phyloP scores from a whole-genome alignment of 2,888 invertebrate genomes.

The Hirtodrosophila cameraria region DNA sequence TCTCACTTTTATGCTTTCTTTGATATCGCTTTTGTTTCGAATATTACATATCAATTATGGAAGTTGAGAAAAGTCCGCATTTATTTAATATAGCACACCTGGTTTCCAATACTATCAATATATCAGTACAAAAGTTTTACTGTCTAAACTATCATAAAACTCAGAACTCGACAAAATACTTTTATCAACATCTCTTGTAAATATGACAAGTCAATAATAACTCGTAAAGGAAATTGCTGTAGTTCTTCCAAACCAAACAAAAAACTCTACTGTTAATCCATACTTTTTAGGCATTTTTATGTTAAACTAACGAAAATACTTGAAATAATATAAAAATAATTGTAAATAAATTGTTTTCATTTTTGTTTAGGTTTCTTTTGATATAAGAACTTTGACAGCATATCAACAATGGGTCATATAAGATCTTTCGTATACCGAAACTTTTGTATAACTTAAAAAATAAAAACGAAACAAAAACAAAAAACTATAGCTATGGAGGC shows the following conservation, averaged over 20 bases:
- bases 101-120: conserved; percentile 76
- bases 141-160: conserved; percentile 27
- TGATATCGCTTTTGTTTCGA: conserved; percentile 37
- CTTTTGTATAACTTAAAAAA: conserved; percentile 46
- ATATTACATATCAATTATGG: conserved; percentile 71
- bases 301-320: conserved; percentile 41
- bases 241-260: conserved; percentile 66
- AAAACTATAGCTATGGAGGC: conserved; percentile 10
- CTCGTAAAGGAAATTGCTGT: conserved; percentile 43
- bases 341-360: conserved; percentile 60
- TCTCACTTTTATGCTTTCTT: conserved; percentile 1
- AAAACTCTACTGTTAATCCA: conserved; percentile 46
- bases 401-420: conserved; percentile 61
- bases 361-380: conserved; percentile 13
- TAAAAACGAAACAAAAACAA: too few relatives aligned
- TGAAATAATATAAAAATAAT: conserved; percentile 18
- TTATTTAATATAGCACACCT: conserved; percentile 76
- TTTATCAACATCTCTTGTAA: conserved; percentile 33
- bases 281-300: conserved; percentile 23
- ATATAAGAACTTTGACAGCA: conserved; percentile 49
- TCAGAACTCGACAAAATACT: conserved; percentile 22
- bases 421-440: conserved; percentile 55
- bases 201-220: conserved; percentile 57
- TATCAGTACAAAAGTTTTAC: conserved; percentile 67
- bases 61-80: conserved; percentile 16